Base-by-base conservation (phyloP, 35 echinoderm and acorn worm species). In the Strongylocentrotus purpuratus region DNA sequence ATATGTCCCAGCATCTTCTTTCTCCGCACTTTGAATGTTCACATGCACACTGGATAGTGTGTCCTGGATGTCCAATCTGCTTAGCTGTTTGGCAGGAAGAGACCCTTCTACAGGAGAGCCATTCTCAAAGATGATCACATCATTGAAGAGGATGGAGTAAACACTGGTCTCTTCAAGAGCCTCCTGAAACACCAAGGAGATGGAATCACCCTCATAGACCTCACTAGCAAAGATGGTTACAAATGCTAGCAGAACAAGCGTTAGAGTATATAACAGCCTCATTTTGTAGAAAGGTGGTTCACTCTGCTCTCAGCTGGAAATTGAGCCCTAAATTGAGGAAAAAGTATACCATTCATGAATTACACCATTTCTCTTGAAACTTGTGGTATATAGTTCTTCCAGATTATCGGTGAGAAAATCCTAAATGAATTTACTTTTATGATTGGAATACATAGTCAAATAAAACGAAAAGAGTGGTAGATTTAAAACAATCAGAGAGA, bases 101-200 rank as follows among this genome's bases (percentile, higher is more conserved):
- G 87, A 15, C 45, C 33, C 32, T 46, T 89, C 87, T 89, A 41
- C 87, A 89, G 87, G 33, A 25, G 17, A 45, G 87, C 45, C 87
- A 89, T 89, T 89, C 3, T 89, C 87, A 46, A 7, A 33, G 32
- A 89, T 89, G 33, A 45, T 89, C 9, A 33, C 45, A 15, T 89
- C 87, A 78, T 78, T 78, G 65, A 78, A 78, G 65, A 78, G 65
- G 65, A 78, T 78, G 28, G 65, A 22, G 65, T 78, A 78, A n/a
- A 78, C 4, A 78, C 22, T 78, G 25, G 65, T 78, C 28, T 78
- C 65, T 28, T 78, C 65, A 4, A 78, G 4, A 7, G 65, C 0
- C 65, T 78, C 65, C 22, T 78, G 65, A 78, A 78, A 78, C 25
- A 28, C 18, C 65, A 78, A 78, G 25, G 65, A 28, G 22, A n/a